Evolutionary conservation across 1,140 invertebrate genomes (phyloP).

Genomic region (Aporrectodea caliginosa): DNA sequence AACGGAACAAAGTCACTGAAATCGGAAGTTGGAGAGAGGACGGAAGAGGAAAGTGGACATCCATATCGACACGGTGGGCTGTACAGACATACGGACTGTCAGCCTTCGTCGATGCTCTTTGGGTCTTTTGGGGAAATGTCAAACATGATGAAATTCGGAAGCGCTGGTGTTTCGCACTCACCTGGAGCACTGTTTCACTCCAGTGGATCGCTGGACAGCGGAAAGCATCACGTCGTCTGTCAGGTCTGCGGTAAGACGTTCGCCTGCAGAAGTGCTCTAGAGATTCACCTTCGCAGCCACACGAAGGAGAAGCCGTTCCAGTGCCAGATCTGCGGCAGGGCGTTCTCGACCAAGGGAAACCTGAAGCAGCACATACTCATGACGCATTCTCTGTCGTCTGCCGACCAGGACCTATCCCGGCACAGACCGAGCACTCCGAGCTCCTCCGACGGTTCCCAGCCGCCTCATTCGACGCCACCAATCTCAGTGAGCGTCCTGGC

Average conservation of each 20-base stretch:
- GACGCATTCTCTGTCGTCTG: constrained; percentile 51
- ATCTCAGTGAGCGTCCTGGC: no score
- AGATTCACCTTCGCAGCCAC: constrained; percentile 96
- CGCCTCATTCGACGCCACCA: background rate
- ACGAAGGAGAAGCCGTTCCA: constrained; percentile 98
- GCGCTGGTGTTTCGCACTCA: background rate
- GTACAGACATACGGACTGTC: background rate
- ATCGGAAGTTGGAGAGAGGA: background rate
- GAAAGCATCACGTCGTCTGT: constrained; percentile 88
- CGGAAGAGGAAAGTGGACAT: background rate
- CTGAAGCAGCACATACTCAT: constrained; percentile 96
- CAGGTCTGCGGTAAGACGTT: constrained; percentile 98
- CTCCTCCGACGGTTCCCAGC: background rate
- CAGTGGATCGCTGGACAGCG: background rate
- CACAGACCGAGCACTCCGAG: background rate
- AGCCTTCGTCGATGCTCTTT: background rate
- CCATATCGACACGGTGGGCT: background rate
- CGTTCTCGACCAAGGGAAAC: constrained; percentile 96
- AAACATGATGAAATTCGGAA: background rate
- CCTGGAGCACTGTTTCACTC: background rate
- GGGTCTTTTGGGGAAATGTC: background rate
- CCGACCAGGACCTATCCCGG: background rate
- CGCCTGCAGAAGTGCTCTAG: constrained; percentile 92
- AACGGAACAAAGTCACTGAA: background rate
- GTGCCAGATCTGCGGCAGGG: constrained; percentile 92